Base-by-base conservation (phyloP, 2,797 vertebrate genomes). In the Falco columbarius region DNA sequence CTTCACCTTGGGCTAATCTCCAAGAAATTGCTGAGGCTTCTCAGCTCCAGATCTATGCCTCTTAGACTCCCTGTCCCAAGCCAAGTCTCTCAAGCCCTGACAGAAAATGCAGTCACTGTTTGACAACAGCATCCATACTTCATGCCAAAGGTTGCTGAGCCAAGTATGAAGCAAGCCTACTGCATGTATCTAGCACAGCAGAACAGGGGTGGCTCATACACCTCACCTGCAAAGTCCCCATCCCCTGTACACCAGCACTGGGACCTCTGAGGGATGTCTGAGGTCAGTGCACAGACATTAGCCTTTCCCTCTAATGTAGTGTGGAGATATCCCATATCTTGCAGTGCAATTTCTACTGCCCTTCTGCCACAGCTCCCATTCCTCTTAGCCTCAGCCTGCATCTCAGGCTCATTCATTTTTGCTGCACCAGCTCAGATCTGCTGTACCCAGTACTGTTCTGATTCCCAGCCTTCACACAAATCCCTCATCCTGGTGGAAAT, bases 81-180 rank as follows among this genome's bases (percentile, higher is more conserved):
- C 93, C 97, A 96, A 94, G 67, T 76, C 42, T 70, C 75, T 66
- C 54, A 94, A 75, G 67, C 87, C 62, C 46, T 77, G 68, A 93
- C 88, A 97, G 70, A 98, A 95, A 97, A 94, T 92, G 93, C 23
- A 92, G 91, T 89, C 86, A 97, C 83, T 97, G 95, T 98, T 94
- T 95, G 89, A 93, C 86, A 87, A 94, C 12, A 95, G 76, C 80
- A 97, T 94, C 51, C 77, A 91, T 40, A 59, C 46, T 85, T 71
- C 86, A 81, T 62, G 82, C 82, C 88, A 90, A 90, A 84, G 77
- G 74, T 71, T 44, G 36, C n/a, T 67, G 51, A 56, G 84, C 93
- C 95, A 97, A 91, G 46, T 66, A 68, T 81, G 74, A 95, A 40
- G 44, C 63, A 95, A 95, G 10, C 16, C 59, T 76, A 32, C 47